A percentile compares a stretch with the other conserved stretches of the same genome.
Conservation (phyloP, 2,113 vertebrate species). For the Benitochromis conjunctus region DNA sequence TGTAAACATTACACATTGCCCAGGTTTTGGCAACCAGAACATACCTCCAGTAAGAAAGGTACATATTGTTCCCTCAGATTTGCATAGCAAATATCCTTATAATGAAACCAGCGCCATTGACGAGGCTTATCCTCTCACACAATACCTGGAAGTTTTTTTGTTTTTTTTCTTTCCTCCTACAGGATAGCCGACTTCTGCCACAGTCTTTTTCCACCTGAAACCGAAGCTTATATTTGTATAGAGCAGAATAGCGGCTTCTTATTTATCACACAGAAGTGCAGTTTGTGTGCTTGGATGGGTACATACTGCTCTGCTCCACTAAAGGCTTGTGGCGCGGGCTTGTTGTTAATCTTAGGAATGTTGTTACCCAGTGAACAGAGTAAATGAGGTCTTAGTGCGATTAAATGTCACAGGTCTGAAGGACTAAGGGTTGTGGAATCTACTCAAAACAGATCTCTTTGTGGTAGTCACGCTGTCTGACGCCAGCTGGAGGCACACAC, state of each 20-base stretch:
- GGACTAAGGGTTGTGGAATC: conserved; percentile 62
- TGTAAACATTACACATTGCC: conserved; percentile 25
- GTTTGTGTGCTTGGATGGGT: conserved; percentile 15
- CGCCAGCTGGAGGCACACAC: not conserved
- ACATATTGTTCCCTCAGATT: conserved; percentile 28
- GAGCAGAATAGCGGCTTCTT: not conserved
- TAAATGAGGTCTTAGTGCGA: conserved; percentile 65
- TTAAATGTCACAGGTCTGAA: conserved; percentile 71
- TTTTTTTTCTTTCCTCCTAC: not conserved
- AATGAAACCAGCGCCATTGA: conserved; percentile 10
- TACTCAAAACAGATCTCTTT: conserved; percentile 64
- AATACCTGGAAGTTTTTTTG: not conserved
- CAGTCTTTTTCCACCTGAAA: not conserved
- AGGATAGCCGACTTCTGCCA: not conserved
- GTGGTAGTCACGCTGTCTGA: conserved; percentile 43
- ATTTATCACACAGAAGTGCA: not conserved
- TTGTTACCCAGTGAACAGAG: conserved; percentile 66
- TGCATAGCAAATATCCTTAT: conserved; percentile 51
- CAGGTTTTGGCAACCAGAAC: not conserved
- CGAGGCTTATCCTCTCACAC: not conserved
- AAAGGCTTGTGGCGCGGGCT: conserved; percentile 28
- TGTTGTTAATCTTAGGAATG: conserved; percentile 66
- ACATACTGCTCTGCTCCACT: not conserved
- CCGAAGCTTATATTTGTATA: not conserved
- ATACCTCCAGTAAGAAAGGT: not conserved